Evolutionary conservation across 2,113 vertebrate species (phyloP), one percentile per base, ranked within the genome.

Genomic region (Scolopax mira): DNA sequence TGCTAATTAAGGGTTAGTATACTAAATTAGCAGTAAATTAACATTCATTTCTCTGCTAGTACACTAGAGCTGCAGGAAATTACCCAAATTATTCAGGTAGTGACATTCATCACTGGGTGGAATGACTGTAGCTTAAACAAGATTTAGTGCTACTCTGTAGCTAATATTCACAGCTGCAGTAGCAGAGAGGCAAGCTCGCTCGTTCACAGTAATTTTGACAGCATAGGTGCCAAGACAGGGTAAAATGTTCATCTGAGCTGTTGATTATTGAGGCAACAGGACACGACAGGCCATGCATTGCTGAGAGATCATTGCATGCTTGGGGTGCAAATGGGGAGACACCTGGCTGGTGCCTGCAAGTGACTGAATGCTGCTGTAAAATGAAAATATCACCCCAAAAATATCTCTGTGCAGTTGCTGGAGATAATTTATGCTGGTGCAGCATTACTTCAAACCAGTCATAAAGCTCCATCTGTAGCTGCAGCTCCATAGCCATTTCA

Each of bases 21-120:
- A 96, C 84, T 97, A 97, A 97, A 97, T 98, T 98, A 98, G 83
- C 90, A 97, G 95, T 96, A 97, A 98, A 98, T 98, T 98, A 97
- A 96, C 94, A 91, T 94, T 96, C 83, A 96, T 97, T 98, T 97
- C 93, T 97, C 84, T 93, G 91, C 91, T 96, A 96, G 94, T 95
- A 96, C 67, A 97, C 78, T 96, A 93, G 52, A 96, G 96, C 94
- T 95, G 90, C 85, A 97, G 96, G 94, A 97, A 97, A 98, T 98
- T 97, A 92, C 95, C 92, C 92, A 97, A 97, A 98, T 98, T 97
- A 96, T 97, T 97, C 92, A 97, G 91, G 94, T 97, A 97, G 84
- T 96, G 94, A 96, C 90, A 97, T 96, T 97, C 94, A 97, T 98
- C 97, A 95, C 82, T 54, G 49, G 82, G 57, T 85, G 55, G 90